Conservation (phyloP, 2,888 invertebrate genomes). For the Mythimna vitellina region DNA sequence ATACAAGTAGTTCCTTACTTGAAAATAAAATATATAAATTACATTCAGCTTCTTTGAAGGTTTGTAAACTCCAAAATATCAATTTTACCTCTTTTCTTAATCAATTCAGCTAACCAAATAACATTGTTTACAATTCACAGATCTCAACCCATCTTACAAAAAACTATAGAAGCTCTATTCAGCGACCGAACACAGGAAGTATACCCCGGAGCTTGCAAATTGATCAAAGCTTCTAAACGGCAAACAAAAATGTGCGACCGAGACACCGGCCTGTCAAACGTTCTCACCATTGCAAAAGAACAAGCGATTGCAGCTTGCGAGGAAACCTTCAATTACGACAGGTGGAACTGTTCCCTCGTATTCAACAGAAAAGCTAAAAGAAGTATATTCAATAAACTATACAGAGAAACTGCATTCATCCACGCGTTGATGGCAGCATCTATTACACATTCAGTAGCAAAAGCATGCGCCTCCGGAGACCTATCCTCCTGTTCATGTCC, state of each 20-base stretch:
- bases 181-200: constrained; percentile 77
- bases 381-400: constrained; percentile 91
- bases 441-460: constrained; percentile 93
- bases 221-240: constrained; percentile 90
- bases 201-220: constrained; percentile 89
- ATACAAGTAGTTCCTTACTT: neutral
- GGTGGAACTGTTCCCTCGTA: constrained; percentile 93
- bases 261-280: constrained; percentile 89
- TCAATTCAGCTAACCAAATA: neutral
- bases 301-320: constrained; percentile 92
- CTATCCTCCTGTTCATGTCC: constrained; percentile 91
- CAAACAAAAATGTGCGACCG: constrained; percentile 92
- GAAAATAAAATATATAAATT: too few species aligned
- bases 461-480: constrained; percentile 93
- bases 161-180: constrained; percentile 82
- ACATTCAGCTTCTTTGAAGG: neutral
- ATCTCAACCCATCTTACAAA: constrained; percentile 84
- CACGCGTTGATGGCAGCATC: constrained; percentile 93
- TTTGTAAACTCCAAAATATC: neutral
- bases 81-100: neutral
- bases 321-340: constrained; percentile 92
- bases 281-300: constrained; percentile 90
- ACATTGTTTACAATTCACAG: constrained; percentile 69
- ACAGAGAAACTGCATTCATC: constrained; percentile 93
- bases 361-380: constrained; percentile 89